phyloP scores from a whole-genome alignment of 2,888 invertebrate genomes.

The Aspidiotus rigidus region DNA sequence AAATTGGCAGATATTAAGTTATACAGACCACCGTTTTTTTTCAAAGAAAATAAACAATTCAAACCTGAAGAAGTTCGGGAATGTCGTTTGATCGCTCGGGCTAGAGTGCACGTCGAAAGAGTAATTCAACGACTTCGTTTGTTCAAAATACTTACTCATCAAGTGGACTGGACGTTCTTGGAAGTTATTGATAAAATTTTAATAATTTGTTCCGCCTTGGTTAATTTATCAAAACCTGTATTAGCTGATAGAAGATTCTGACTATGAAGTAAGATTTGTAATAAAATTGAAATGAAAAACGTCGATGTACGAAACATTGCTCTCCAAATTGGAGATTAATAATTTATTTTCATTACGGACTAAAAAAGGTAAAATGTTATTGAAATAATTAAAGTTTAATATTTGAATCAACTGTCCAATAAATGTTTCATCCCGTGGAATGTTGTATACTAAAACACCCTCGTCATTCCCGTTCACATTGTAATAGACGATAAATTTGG shows the following conservation, averaged over 20 bases:
- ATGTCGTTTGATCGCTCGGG: background rate
- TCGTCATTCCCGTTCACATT: no score
- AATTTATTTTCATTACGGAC: no score
- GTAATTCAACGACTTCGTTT: background rate
- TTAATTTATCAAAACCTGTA: background rate
- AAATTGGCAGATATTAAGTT: background rate
- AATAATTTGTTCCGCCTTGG: background rate
- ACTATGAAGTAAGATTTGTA: no score
- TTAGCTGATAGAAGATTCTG: background rate
- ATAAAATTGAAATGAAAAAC: no score
- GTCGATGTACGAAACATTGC: no score
- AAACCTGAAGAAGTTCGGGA: background rate
- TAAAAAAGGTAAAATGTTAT: no score
- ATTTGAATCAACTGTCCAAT: no score
- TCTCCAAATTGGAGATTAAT: no score
- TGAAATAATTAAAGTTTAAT: no score
- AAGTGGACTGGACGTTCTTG: background rate
- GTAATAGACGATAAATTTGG: no score
- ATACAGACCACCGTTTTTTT: background rate
- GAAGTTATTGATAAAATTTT: background rate
- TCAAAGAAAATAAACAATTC: background rate
- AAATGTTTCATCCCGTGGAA: no score
- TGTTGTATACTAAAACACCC: no score
- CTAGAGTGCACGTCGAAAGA: background rate
- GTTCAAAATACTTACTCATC: background rate